Evolutionary conservation across 2,888 invertebrate species (phyloP).

Genomic region (Ypsolopha sequella): DNA sequence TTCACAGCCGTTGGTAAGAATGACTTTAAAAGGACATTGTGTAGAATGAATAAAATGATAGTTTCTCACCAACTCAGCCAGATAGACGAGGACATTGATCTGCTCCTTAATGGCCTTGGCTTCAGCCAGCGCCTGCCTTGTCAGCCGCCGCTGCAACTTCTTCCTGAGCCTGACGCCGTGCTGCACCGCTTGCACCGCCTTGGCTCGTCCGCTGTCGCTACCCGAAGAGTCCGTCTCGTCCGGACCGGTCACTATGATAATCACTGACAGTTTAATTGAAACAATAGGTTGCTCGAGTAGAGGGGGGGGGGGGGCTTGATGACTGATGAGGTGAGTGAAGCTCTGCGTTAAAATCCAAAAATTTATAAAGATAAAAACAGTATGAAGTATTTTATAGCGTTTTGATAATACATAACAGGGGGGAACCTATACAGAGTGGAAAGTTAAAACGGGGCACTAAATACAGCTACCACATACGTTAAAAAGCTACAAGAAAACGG

Average conservation of each 20-base stretch:
- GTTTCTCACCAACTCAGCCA: constrained; percentile 79
- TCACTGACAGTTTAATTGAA: constrained; percentile 30
- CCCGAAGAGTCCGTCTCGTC: constrained; percentile 24
- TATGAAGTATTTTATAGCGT: too few relatives aligned
- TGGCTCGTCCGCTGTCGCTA: constrained; percentile 53
- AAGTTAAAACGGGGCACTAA: too few relatives aligned
- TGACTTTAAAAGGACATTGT: neutral
- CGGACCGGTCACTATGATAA: constrained; percentile 56
- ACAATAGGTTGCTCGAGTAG: neutral
- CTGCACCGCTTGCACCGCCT: constrained; percentile 81
- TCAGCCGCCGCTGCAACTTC: constrained; percentile 82
- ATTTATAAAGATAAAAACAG: too few relatives aligned
- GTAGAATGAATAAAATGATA: neutral
- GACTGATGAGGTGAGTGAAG: too few relatives aligned
- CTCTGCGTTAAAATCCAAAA: too few relatives aligned
- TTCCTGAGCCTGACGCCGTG: constrained; percentile 82
- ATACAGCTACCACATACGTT: too few relatives aligned
- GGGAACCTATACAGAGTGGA: too few relatives aligned
- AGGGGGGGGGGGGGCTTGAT: neutral
- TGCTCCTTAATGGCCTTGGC: constrained; percentile 86
- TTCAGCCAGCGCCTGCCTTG: constrained; percentile 82
- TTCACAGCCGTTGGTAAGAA: too few relatives aligned
- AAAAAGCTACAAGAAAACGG: too few relatives aligned
- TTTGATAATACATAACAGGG: too few relatives aligned
- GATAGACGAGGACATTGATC: constrained; percentile 81